Base-by-base conservation (phyloP, 2,888 invertebrate species). In the Choreutis nemorana region DNA sequence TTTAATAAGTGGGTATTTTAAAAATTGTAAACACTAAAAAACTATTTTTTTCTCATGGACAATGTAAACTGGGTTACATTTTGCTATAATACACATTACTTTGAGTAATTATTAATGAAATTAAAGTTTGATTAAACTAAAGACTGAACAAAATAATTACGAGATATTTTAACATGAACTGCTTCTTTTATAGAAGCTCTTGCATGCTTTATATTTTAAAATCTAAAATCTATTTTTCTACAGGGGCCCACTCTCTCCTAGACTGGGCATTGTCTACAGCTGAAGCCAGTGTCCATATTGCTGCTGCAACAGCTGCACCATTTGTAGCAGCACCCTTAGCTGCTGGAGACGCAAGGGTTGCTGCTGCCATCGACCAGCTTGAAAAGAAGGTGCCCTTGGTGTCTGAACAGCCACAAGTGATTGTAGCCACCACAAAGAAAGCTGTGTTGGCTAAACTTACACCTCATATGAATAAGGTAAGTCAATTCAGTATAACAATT, bases 251-350 rank as follows among this genome's bases (percentile, higher is more conserved):
- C 52, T 82, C 83, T 3, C 72, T 87, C 28, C 72, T 86, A 11
- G 85, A 84, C 59, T 87, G 87, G 87, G 87, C 87, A 1, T 62
- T 87, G 3, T 83, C 82, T 11, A 85, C 86, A 2, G 85, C 87
- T 1, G 87, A 87, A 48, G 83, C 85, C 2, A 81, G 87, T 2
- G 77, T 85, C 14, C 73, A 83, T 14, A 79, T 83, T 40, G 85
- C 87, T 1, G 80, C 88, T 1, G 77, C 73, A 14, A 85, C 85
- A 2, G 85, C 85, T 0, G 81, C 77, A 1, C 87, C 87, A 0
- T 83, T 83, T 39, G 86, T 86, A 8, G 63, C 72, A 0, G 50
- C 58, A 0, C 75, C 72, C 0, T 45, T 77, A 0, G 67, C 61
- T 41, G 82, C 45, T 31, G 85, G 88, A 4, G 88, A 88, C 58